Conservation (phyloP, 2,888 invertebrate genomes). For the Dasypogon diadema region DNA sequence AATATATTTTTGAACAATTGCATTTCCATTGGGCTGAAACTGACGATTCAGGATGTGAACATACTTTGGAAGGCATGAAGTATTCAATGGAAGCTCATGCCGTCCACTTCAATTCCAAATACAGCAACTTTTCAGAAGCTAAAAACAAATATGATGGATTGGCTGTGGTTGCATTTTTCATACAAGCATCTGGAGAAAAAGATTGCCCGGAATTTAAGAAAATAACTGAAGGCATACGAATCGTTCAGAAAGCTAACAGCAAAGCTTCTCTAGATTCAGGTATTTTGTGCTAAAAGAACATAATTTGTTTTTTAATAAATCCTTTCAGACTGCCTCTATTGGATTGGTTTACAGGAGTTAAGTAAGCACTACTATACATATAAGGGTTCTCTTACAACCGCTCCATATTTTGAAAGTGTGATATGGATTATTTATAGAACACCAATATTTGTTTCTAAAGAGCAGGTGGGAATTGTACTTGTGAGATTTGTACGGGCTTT, state of each 20-base stretch:
- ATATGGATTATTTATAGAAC: conserved; percentile 81
- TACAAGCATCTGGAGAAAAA: conserved; percentile 73
- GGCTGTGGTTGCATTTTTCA: conserved; percentile 78
- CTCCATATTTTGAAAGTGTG: conserved; percentile 79
- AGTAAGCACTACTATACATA: conserved; percentile 80
- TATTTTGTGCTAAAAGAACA: conserved; percentile 51
- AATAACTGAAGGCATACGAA: conserved; percentile 71
- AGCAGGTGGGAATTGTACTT: conserved; percentile 72
- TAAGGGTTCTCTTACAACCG: conserved; percentile 79
- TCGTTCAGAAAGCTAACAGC: conserved; percentile 66
- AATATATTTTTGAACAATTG: conserved; percentile 80
- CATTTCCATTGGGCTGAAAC: conserved; percentile 87
- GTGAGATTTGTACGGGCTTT: neutral
- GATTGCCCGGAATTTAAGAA: conserved; percentile 73
- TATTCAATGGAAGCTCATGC: conserved; percentile 84
- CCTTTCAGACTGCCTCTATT: conserved; percentile 74
- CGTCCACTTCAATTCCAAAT: conserved; percentile 82
- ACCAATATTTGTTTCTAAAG: conserved; percentile 76
- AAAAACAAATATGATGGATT: conserved; percentile 77
- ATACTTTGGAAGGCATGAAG: conserved; percentile 79
- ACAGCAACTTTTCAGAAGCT: conserved; percentile 75
- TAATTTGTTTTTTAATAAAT: neutral
- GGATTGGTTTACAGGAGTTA: conserved; percentile 77
- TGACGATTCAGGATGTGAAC: conserved; percentile 83
- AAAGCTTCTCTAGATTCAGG: conserved; percentile 67